Percentiles rank a stretch among this genome's conserved stretches.
phyloP scores from a whole-genome alignment of 2,888 invertebrate species.

The Oligia latruncula region DNA sequence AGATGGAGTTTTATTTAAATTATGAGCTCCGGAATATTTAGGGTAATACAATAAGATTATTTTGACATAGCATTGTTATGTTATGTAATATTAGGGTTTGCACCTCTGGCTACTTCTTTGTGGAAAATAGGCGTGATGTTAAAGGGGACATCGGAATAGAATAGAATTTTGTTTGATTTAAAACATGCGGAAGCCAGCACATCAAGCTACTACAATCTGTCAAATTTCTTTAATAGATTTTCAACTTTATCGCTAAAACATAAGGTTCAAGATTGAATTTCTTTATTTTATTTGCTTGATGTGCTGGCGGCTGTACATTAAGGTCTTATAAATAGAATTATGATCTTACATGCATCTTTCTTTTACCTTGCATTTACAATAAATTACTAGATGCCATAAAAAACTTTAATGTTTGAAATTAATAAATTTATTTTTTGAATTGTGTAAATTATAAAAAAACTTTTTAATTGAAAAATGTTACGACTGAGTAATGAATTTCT shows the following conservation, averaged over 20 bases:
- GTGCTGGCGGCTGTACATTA: background rate
- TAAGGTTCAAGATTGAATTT: too few relatives aligned
- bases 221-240: too few relatives aligned
- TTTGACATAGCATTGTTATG: background rate
- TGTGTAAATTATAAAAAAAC: background rate
- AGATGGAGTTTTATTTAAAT: slow-evolving; percentile 17
- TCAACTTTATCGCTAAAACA: too few relatives aligned
- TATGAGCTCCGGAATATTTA: slow-evolving; percentile 13
- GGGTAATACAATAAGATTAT: background rate
- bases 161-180: background rate
- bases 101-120: background rate
- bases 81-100: background rate
- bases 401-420: background rate
- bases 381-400: too few relatives aligned
- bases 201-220: too few relatives aligned
- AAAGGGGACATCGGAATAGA: background rate
- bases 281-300: too few relatives aligned
- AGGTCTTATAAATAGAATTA: background rate
- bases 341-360: too few relatives aligned
- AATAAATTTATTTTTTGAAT: too few relatives aligned
- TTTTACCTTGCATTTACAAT: too few relatives aligned
- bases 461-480: background rate
- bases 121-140: background rate
- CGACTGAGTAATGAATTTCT: background rate
- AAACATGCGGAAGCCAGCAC: background rate